Evolutionary conservation across 2,888 invertebrate genomes (phyloP).

Genomic region (Acanthacorydalis orientalis): DNA sequence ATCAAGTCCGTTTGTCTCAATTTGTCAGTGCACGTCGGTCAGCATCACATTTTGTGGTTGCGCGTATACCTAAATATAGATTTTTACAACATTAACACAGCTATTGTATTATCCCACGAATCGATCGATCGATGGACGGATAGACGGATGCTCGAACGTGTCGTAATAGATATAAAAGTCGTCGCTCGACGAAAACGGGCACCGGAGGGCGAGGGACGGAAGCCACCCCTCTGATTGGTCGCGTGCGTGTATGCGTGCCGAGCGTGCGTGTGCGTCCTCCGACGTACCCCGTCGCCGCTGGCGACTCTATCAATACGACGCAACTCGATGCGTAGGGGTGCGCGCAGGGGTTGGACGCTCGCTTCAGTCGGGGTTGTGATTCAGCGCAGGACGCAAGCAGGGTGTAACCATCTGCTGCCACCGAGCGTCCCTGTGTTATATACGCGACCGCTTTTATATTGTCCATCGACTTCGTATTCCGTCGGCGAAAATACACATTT

Average conservation of each 20-base stretch:
- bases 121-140: neutral
- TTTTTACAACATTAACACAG: no score
- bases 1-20: no score
- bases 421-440: neutral
- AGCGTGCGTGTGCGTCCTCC: neutral
- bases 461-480: no score
- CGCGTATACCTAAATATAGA: no score
- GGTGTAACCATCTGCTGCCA: no score
- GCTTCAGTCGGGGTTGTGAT: conserved; percentile 6
- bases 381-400: neutral
- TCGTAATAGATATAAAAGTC: conserved; percentile 20
- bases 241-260: neutral
- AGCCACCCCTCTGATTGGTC: neutral
- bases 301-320: neutral
- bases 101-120: neutral
- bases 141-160: conserved; percentile 22
- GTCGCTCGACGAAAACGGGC: neutral
- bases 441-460: neutral
- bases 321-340: neutral
- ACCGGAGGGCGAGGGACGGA: no score
- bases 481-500: neutral
- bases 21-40: no score
- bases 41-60: no score
- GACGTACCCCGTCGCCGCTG: neutral
- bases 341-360: neutral